Evolutionary conservation across 2,888 invertebrate species (phyloP).

Genomic region (Elegia similella): DNA sequence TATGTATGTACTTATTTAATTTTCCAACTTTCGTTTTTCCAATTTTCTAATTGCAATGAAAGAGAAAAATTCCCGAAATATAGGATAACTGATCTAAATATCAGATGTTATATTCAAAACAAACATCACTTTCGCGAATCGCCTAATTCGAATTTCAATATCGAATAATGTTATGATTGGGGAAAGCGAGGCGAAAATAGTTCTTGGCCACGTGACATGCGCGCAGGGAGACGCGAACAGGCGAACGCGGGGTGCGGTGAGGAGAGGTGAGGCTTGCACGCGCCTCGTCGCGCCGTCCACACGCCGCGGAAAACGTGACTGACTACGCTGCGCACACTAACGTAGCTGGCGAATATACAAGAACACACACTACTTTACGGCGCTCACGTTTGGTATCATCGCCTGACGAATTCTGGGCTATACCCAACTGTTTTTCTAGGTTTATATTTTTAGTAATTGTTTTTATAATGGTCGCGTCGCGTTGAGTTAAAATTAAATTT

Average conservation of each 20-base stretch:
- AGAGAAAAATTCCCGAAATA: too few species aligned
- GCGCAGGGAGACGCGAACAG: slow-evolving; percentile 21
- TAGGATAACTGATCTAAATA: not conserved
- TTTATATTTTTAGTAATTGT: not conserved
- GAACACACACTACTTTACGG: slow-evolving; percentile 30
- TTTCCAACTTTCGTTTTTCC: too few species aligned
- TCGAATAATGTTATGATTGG: slow-evolving; percentile 32
- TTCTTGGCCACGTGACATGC: slow-evolving; percentile 47
- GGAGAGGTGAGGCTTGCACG: slow-evolving; percentile 40
- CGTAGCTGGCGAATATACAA: slow-evolving; percentile 19
- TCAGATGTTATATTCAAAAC: slow-evolving; percentile 8
- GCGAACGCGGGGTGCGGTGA: slow-evolving; percentile 26
- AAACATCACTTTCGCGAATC: slow-evolving; percentile 18
- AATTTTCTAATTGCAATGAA: too few species aligned
- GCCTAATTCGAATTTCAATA: slow-evolving; percentile 32
- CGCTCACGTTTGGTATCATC: slow-evolving; percentile 50
- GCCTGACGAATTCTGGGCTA: slow-evolving; percentile 39
- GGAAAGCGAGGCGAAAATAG: slow-evolving; percentile 66
- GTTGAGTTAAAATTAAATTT: too few species aligned
- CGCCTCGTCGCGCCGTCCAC: slow-evolving; percentile 54
- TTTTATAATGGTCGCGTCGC: too few species aligned
- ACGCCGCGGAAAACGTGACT: slow-evolving; percentile 77
- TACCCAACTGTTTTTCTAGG: slow-evolving; percentile 28
- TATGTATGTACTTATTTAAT: too few species aligned
- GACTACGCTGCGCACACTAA: slow-evolving; percentile 42